These are phyloP conservation scores for Therioaphis trifolii DNA, from an alignment of 2,888 invertebrate genomes.

Conservation along the genomic window DNA sequence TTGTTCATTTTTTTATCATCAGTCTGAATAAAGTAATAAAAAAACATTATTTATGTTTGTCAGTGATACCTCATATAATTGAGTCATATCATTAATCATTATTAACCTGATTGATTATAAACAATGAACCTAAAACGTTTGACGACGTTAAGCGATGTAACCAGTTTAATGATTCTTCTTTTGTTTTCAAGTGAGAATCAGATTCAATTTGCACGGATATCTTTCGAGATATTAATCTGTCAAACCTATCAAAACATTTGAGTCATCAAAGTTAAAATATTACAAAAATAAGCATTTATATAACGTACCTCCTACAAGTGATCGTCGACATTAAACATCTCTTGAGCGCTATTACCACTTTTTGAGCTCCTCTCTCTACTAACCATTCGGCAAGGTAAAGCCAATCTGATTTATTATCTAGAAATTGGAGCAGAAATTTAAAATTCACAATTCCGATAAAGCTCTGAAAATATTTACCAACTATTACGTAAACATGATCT, in stretches of 20 bases:
- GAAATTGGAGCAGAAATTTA: too few relatives aligned
- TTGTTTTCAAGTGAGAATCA: neutral
- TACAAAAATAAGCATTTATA: too few relatives aligned
- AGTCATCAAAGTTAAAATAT: too few relatives aligned
- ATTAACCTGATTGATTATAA: conserved; percentile 31
- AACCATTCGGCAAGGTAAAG: conserved; percentile 65
- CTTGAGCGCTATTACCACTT: conserved; percentile 56
- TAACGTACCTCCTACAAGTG: conserved; percentile 26
- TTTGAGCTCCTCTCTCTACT: conserved; percentile 59
- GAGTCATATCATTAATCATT: neutral
- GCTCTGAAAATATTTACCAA: conserved; percentile 27
- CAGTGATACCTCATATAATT: too few relatives aligned
- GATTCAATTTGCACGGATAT: neutral
- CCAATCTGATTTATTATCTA: neutral
- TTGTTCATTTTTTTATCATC: conserved; percentile 1
- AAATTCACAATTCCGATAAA: too few relatives aligned
- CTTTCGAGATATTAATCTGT: conserved; percentile 9
- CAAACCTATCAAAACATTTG: neutral
- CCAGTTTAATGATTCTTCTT: conserved; percentile 13
- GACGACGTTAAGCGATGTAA: neutral
- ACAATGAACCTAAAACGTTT: neutral
- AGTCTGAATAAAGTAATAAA: neutral
- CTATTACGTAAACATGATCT: conserved; percentile 17
- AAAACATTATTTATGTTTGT: neutral
- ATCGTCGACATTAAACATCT: conserved; percentile 5